These are phyloP conservation scores for Lineus longissimus DNA, from an alignment of 1,140 invertebrate genomes.

Conservation along the genomic window DNA sequence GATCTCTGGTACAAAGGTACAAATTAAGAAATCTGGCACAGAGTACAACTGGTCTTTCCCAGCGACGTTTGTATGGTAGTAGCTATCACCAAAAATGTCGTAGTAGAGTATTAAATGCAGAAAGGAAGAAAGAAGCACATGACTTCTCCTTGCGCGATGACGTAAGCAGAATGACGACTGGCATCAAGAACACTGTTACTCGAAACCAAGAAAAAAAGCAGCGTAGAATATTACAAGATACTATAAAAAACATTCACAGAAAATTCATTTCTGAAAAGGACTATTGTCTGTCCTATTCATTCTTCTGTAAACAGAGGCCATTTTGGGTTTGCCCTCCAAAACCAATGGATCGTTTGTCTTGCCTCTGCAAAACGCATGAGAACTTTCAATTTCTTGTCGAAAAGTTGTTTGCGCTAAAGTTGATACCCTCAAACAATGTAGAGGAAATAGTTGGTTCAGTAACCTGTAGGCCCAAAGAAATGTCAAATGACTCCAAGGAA, in stretches of 20 bases:
- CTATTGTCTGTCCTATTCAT: constrained; percentile 13
- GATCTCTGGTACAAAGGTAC: no score
- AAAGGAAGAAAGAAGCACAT: no score
- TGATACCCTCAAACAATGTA: no score
- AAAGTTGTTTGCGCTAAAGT: background rate
- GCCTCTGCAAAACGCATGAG: constrained; percentile 20
- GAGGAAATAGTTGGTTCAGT: no score
- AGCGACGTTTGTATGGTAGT: no score
- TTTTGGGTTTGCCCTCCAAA: constrained; percentile 19
- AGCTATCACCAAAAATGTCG: no score
- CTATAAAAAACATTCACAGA: constrained; percentile 4
- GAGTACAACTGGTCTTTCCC: no score
- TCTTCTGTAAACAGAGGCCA: constrained; percentile 17
- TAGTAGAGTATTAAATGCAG: no score
- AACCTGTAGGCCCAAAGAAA: no score
- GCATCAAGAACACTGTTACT: constrained; percentile 17
- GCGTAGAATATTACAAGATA: constrained; percentile 12
- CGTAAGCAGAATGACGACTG: constrained; percentile 13
- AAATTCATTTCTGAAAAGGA: constrained; percentile 18
- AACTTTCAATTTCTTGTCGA: constrained; percentile 19
- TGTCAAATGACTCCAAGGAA: no score
- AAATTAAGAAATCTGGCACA: no score
- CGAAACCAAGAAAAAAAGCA: constrained; percentile 19
- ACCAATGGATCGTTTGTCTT: constrained; percentile 17
- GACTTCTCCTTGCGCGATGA: constrained; percentile 14